Conservation (phyloP, 2,113 vertebrate genomes). For the Gymnarchus niloticus region DNA sequence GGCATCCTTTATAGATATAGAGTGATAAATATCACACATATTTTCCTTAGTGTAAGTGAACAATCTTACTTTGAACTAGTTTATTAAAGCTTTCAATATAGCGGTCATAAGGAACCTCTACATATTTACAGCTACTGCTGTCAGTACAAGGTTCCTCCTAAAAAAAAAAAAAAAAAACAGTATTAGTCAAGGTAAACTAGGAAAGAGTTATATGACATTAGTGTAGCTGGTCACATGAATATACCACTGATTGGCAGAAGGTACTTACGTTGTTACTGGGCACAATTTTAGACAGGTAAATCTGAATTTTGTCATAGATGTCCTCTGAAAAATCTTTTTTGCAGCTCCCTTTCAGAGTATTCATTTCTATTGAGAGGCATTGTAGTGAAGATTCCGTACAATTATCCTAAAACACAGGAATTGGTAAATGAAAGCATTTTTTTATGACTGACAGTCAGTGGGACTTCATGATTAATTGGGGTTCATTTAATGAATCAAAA, state of each 20-base stretch:
- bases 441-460: not conserved
- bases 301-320: not conserved
- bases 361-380: not conserved
- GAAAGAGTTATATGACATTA: not conserved
- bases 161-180: not conserved
- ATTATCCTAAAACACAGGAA: not conserved
- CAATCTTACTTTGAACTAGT: too few relatives aligned
- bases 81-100: not conserved
- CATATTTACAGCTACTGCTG: not conserved
- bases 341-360: not conserved
- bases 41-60: too few relatives aligned
- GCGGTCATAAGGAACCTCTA: not conserved
- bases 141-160: not conserved
- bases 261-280: not conserved
- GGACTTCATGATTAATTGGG: not conserved
- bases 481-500: not conserved
- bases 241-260: not conserved
- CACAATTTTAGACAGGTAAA: not conserved
- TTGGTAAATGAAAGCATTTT: not conserved
- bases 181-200: not conserved
- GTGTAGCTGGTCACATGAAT: not conserved
- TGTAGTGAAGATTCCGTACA: not conserved
- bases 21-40: too few relatives aligned
- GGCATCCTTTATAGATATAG: too few relatives aligned
- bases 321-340: too few relatives aligned